Conservation (phyloP, 2,888 invertebrate species). For the Epistrophella euchroma region DNA sequence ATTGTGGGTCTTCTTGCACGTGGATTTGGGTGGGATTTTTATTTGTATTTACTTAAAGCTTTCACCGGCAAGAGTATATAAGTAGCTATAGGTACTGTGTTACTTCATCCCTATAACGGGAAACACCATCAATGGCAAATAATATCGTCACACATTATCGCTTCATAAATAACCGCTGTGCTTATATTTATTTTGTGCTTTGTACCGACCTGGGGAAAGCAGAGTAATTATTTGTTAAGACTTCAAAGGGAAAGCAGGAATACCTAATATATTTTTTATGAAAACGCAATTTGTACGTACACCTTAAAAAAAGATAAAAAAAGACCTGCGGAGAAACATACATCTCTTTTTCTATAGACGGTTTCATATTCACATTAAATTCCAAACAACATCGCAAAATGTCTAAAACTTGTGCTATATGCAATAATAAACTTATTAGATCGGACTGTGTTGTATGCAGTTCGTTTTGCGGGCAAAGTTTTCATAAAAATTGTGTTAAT, state of each 20-base stretch:
- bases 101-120: neutral
- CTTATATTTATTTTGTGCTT: conserved; percentile 55
- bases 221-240: neutral
- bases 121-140: conserved; percentile 71
- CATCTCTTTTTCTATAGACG: too few species aligned
- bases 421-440: too few species aligned
- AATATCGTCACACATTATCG: conserved; percentile 75
- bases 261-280: neutral
- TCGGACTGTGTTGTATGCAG: too few species aligned
- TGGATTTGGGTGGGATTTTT: conserved; percentile 66
- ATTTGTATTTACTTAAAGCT: conserved; percentile 69
- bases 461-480: too few species aligned
- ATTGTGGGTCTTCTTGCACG: conserved; percentile 53
- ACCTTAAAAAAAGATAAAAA: too few species aligned
- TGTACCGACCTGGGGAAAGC: conserved; percentile 33
- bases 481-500: too few species aligned
- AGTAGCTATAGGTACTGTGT: conserved; percentile 13
- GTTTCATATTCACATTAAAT: too few species aligned
- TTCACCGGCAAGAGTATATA: conserved; percentile 19
- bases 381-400: too few species aligned
- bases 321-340: too few species aligned
- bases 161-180: conserved; percentile 71
- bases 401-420: too few species aligned
- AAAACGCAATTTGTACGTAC: too few species aligned
- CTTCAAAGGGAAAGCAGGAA: neutral